Base-by-base conservation (phyloP, 2,797 vertebrate genomes). In the Euphonia xanthogaster region DNA sequence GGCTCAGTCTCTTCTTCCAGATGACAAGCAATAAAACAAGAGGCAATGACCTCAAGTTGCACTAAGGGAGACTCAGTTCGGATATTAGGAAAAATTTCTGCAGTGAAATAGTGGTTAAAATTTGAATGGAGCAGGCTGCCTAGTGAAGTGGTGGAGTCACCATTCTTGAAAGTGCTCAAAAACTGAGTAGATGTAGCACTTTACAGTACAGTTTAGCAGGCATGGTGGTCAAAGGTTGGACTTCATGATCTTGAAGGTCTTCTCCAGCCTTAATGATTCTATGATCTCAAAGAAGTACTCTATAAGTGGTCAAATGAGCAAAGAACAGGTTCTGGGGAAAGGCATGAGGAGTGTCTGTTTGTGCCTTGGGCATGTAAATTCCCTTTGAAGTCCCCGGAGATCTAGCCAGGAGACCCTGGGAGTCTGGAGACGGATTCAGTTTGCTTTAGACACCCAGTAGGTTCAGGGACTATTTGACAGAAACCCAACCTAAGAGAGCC, bases 321-420 rank as follows among this genome's bases (percentile, higher is more conserved):
- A 90, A 67, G 30, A 67, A 5, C 8, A 42, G 7, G 30, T 39
- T 35, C 30, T 4, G 5, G 27, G 6, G 8, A 33, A 75, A 54
- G 13, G 9, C 4, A 55, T 5, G 3, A n/a, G 12, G n/a, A 68
- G 30, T 3, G 0, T n/a, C 30, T 35, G 4, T 6, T 53, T 79
- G 21, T 79, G 16, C 44, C 16, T 10, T 62, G 14, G 33, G 15
- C 9, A 19, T 14, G 11, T 62, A 35, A 88, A 73, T 48, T 51
- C 21, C 7, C 9, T 63, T 47, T 63, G 40, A 86, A 53, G 16
- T 35, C 39, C n/a, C 35, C 66, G 55, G 42, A 86, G 25, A 20
- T 15, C 19, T 27, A 74, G 5, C 7, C 65, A 78, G 39, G 12
- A 57, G 17, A 90, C 6, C 12, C 20, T 60, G 44, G 24, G 10